Evolutionary conservation across 2,888 invertebrate species (phyloP).

Genomic region (Hetaerina titia): DNA sequence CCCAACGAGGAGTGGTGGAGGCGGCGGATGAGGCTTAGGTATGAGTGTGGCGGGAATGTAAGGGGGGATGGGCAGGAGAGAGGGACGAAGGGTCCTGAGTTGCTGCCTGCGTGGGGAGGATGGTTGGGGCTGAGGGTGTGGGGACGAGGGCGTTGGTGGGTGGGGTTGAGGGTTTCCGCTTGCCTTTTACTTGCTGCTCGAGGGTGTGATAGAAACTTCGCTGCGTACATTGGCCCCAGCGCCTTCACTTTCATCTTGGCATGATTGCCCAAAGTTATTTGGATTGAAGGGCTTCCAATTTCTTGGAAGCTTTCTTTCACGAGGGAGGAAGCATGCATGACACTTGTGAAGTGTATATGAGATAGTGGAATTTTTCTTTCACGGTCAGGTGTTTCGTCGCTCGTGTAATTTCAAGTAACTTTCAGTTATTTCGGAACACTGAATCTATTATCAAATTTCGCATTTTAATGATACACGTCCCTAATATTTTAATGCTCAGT

Average conservation of each 20-base stretch:
- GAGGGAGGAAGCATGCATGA: neutral
- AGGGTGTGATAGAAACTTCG: conserved; percentile 51
- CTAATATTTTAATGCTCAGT: too few relatives aligned
- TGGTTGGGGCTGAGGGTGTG: neutral
- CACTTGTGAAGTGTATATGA: neutral
- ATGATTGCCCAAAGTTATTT: conserved; percentile 54
- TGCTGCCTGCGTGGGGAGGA: neutral
- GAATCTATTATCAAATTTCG: too few relatives aligned
- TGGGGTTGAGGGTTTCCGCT: conserved; percentile 37
- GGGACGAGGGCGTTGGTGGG: conserved; percentile 8
- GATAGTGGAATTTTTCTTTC: neutral
- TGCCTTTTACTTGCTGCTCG: conserved; percentile 55
- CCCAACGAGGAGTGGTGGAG: neutral
- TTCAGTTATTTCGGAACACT: too few relatives aligned
- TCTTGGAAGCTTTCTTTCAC: conserved; percentile 30
- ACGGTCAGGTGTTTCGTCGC: too few relatives aligned
- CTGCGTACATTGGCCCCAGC: conserved; percentile 25
- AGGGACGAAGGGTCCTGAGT: neutral
- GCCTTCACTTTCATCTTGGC: conserved; percentile 61
- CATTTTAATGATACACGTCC: too few relatives aligned
- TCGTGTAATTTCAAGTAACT: too few relatives aligned
- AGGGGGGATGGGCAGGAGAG: neutral
- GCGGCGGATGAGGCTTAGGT: neutral
- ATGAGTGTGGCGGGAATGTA: neutral
- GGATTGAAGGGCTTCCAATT: conserved; percentile 46